Percentiles rank a stretch among this genome's conserved stretches.
These are phyloP conservation scores for Coecobrya sp. DNA, from an alignment of 2,888 invertebrate genomes.

Conservation along the genomic window DNA sequence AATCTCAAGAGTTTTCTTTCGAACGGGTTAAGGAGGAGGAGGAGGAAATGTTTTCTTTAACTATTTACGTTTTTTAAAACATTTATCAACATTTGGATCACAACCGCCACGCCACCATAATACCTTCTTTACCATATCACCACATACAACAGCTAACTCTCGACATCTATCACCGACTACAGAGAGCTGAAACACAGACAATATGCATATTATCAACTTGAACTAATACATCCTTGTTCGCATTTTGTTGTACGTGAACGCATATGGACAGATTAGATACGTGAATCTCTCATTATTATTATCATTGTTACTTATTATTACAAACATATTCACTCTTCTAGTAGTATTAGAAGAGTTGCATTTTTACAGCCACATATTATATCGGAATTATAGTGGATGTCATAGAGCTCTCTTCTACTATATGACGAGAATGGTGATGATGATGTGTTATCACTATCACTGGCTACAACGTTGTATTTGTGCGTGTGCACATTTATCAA, in stretches of 20 bases:
- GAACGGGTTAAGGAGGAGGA: slow-evolving; percentile 43
- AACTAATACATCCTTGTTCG: slow-evolving; percentile 42
- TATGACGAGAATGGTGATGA: slow-evolving; percentile 17
- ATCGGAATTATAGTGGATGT: slow-evolving; percentile 33
- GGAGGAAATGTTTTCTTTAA: slow-evolving; percentile 73
- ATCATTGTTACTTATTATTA: background rate
- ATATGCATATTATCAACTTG: background rate
- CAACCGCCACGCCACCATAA: slow-evolving; percentile 14
- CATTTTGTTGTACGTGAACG: slow-evolving; percentile 7
- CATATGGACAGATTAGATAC: slow-evolving; percentile 49
- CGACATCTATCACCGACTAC: background rate
- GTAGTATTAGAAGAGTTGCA: background rate
- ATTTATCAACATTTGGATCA: slow-evolving; percentile 75
- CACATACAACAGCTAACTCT: background rate
- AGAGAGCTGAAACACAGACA: background rate
- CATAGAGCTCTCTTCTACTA: too few species aligned
- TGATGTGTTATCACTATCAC: slow-evolving; percentile 62
- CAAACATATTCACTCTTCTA: background rate
- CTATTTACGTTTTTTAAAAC: slow-evolving; percentile 51
- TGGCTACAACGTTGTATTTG: slow-evolving; percentile 26
- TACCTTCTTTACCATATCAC: slow-evolving; percentile 26
- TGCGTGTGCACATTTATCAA: slow-evolving; percentile 60
- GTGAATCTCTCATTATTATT: slow-evolving; percentile 22
- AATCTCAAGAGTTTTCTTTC: background rate
- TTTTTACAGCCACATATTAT: background rate